Evolutionary conservation across 2,888 invertebrate species (phyloP).

Genomic region (Teinopalpus imperialis): DNA sequence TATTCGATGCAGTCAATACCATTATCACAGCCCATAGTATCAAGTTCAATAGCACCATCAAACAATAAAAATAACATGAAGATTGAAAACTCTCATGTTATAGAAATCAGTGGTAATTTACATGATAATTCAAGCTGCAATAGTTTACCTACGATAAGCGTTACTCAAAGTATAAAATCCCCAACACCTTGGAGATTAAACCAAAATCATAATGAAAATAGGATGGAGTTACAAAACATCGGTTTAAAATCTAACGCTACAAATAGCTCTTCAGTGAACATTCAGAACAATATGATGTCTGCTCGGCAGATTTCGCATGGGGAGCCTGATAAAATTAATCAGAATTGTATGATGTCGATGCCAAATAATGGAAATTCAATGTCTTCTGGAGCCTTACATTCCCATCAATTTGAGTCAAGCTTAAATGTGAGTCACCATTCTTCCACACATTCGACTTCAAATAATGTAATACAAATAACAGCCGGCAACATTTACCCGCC

Average conservation of each 20-base stretch:
- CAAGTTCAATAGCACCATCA: constrained; percentile 71
- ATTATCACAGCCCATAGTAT: constrained; percentile 73
- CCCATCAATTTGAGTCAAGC: constrained; percentile 67
- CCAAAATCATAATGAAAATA: constrained; percentile 53
- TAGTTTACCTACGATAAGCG: constrained; percentile 70
- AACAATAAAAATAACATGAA: constrained; percentile 63
- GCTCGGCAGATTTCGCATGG: constrained; percentile 53
- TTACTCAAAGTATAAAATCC: constrained; percentile 70
- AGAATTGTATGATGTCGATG: constrained; percentile 63
- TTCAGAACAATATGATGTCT: constrained; percentile 50
- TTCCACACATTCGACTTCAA: constrained; percentile 59
- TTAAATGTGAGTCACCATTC: constrained; percentile 67
- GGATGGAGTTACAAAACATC: constrained; percentile 64
- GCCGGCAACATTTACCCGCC: constrained; percentile 74
- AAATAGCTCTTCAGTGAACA: constrained; percentile 53
- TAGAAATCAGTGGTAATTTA: constrained; percentile 73
- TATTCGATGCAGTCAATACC: constrained; percentile 73
- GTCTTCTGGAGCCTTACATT: constrained; percentile 55
- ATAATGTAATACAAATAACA: constrained; percentile 74
- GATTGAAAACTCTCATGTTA: constrained; percentile 71
- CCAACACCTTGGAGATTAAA: constrained; percentile 73
- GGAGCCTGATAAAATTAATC: constrained; percentile 63
- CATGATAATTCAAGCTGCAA: constrained; percentile 60
- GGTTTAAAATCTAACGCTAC: constrained; percentile 52
- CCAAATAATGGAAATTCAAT: constrained; percentile 50